Conservation (phyloP, 2,797 vertebrate genomes). For the Myotis findleyi region DNA sequence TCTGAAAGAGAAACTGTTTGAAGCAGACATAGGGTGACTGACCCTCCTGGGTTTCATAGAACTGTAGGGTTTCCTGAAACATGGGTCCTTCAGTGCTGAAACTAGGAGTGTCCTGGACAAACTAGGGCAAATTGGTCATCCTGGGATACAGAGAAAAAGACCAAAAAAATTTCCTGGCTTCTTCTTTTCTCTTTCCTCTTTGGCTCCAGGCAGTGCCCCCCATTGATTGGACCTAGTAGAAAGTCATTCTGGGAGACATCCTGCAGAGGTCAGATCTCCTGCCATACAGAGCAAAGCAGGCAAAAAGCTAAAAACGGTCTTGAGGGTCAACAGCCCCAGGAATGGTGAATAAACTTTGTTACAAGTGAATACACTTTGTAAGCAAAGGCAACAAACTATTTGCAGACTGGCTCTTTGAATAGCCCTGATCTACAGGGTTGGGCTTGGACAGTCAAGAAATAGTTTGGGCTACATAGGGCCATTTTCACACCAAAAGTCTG, state of each 20-base stretch:
- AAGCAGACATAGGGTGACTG: not conserved
- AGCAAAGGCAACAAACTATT: not conserved
- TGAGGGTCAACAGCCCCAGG: not conserved
- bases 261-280: not conserved
- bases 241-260: not conserved
- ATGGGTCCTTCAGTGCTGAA: not conserved
- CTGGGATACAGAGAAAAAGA: not conserved
- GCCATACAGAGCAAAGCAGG: not conserved
- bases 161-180: not conserved
- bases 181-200: not conserved
- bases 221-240: not conserved
- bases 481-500: not conserved
- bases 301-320: not conserved
- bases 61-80: not conserved
- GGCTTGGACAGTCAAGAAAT: not conserved
- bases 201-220: not conserved
- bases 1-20: not conserved
- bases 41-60: not conserved
- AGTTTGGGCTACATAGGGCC: not conserved
- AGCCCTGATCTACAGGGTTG: not conserved
- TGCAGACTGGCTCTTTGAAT: not conserved
- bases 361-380: not conserved
- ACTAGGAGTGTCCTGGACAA: not conserved
- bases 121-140: not conserved
- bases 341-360: not conserved